Conservation (phyloP, 2,888 invertebrate genomes). For the Rhodophaea formosa region DNA sequence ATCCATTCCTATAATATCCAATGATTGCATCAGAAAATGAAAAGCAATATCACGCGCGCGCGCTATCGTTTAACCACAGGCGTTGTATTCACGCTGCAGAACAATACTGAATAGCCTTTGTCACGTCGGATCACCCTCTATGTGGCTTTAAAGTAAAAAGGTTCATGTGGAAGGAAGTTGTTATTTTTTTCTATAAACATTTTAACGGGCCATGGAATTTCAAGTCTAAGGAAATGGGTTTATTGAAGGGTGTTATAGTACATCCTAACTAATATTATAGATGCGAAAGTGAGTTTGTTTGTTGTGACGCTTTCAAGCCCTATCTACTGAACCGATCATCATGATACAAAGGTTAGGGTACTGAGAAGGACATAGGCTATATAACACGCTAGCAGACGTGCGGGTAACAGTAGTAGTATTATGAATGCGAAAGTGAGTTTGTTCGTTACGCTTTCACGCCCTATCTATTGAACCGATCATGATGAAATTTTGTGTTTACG, state of each 20-base stretch:
- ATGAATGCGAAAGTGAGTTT: too few species aligned
- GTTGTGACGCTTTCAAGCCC: too few species aligned
- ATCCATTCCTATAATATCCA: not conserved
- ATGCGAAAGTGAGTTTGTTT: too few species aligned
- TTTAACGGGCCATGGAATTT: not conserved
- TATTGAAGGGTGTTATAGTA: not conserved
- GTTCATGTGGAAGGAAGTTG: not conserved
- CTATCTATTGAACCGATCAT: too few species aligned
- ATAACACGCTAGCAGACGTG: too few species aligned
- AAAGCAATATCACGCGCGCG: not conserved
- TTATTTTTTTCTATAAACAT: not conserved
- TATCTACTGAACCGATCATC: too few species aligned
- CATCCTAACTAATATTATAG: too few species aligned
- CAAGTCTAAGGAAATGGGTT: not conserved
- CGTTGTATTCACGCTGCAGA: not conserved
- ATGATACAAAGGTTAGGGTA: too few species aligned
- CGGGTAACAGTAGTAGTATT: too few species aligned
- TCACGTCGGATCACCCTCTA: not conserved
- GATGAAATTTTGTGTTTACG: too few species aligned
- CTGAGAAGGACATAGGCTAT: too few species aligned
- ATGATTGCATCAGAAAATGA: not conserved
- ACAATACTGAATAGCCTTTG: not conserved
- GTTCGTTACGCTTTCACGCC: too few species aligned
- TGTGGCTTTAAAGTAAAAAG: not conserved
- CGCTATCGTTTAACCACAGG: not conserved